phyloP scores from a whole-genome alignment of 1,140 invertebrate species.

The Linepithema humile region DNA sequence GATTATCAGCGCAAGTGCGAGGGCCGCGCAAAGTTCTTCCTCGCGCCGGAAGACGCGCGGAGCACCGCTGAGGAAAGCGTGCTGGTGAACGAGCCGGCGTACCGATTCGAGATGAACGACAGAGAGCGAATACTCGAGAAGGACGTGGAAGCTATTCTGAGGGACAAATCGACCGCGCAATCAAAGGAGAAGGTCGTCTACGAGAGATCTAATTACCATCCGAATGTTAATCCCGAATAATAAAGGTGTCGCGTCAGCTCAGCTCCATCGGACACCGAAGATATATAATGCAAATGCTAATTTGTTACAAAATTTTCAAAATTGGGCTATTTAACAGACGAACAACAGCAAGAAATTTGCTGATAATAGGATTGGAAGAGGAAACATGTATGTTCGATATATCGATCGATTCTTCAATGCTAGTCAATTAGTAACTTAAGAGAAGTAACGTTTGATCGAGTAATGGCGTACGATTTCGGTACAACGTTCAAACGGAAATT shows the following conservation, averaged over 20 bases:
- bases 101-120: constrained; percentile 56
- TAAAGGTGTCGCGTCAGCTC: background rate
- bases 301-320: background rate
- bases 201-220: background rate
- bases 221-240: background rate
- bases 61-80: constrained; percentile 80
- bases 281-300: background rate
- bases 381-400: background rate
- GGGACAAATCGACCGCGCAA: background rate
- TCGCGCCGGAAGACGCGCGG: constrained; percentile 81
- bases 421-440: constrained; percentile 69
- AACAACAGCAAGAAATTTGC: background rate
- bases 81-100: constrained; percentile 79
- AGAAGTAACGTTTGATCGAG: background rate
- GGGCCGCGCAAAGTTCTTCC: constrained; percentile 73
- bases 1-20: constrained; percentile 80
- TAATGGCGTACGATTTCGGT: constrained; percentile 4
- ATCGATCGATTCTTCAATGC: constrained; percentile 50
- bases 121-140: constrained; percentile 74
- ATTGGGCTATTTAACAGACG: no score
- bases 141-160: constrained; percentile 72
- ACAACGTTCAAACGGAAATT: background rate
- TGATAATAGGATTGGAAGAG: constrained; percentile 2
- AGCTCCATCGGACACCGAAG: background rate
- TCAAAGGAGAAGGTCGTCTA: background rate